Percentiles rank a stretch among this genome's conserved stretches.
Conservation (phyloP, 1,140 invertebrate genomes). For the Zaprionus ghesquierei region DNA sequence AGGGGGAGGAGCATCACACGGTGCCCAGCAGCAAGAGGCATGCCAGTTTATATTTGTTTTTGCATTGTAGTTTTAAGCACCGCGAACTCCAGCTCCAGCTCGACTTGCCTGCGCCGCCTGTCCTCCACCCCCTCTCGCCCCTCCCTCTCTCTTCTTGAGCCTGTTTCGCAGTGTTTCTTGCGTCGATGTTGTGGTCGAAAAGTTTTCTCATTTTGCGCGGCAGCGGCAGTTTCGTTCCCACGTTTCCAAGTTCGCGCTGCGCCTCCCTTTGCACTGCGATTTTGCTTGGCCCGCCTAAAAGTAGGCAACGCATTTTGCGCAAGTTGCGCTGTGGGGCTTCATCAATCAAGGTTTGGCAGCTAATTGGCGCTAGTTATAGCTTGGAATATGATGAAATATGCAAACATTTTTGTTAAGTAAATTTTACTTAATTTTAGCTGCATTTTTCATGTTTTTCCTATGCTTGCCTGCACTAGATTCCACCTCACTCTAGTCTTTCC, state of each 20-base stretch:
- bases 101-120: neutral
- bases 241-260: neutral
- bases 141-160: neutral
- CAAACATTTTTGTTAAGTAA: too few species aligned
- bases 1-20: neutral
- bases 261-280: neutral
- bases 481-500: neutral
- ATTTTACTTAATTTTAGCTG: too few species aligned
- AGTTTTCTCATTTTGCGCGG: constrained; percentile 78
- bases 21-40: constrained; percentile 17
- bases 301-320: constrained; percentile 12
- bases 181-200: constrained; percentile 76
- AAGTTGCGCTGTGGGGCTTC: neutral
- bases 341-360: neutral
- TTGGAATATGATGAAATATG: neutral
- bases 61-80: constrained; percentile 54
- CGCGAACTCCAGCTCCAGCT: neutral
- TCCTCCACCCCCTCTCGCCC: constrained; percentile 13
- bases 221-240: constrained; percentile 33
- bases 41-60: constrained; percentile 49
- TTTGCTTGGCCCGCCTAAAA: neutral
- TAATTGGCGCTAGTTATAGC: neutral
- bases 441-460: neutral
- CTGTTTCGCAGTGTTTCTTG: constrained; percentile 24
- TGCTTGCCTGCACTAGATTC: neutral